A percentile compares a stretch with the other conserved stretches of the same genome.
Evolutionary conservation across 2,797 vertebrate species (phyloP).

Genomic region (Pitangus sulphuratus): DNA sequence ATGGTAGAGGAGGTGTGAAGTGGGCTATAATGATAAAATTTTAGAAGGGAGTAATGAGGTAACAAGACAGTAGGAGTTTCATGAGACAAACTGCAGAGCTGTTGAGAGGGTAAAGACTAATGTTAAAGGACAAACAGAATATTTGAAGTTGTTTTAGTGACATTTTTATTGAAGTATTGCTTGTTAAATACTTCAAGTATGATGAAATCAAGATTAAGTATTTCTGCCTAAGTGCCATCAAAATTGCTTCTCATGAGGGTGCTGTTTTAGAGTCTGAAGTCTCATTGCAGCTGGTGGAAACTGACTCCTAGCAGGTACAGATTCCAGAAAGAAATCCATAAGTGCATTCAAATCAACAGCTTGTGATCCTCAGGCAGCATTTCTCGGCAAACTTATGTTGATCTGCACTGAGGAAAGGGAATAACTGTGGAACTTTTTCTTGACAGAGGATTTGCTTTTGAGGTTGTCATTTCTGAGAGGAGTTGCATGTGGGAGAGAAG

Average conservation of each 20-base stretch:
- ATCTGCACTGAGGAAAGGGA: background rate
- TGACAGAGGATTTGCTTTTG: background rate
- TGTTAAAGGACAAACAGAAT: background rate
- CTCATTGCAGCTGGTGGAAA: background rate
- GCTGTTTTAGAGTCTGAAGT: background rate
- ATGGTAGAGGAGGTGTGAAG: slow-evolving; percentile 45
- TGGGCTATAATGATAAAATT: slow-evolving; percentile 15
- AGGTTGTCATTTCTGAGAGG: background rate
- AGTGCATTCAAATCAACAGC: background rate
- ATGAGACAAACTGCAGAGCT: background rate
- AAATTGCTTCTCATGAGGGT: background rate
- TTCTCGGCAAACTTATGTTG: background rate
- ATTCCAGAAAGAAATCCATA: background rate
- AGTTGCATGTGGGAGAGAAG: background rate
- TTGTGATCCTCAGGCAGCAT: background rate
- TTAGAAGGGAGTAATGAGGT: slow-evolving; percentile 23
- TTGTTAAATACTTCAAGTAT: background rate
- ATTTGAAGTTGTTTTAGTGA: background rate
- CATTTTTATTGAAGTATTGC: background rate
- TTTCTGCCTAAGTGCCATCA: background rate
- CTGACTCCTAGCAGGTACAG: background rate
- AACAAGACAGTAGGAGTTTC: slow-evolving; percentile 42
- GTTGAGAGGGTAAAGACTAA: background rate
- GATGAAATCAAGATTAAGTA: background rate
- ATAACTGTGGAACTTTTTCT: background rate